phyloP scores from a whole-genome alignment of 2,113 vertebrate genomes.

The Euleptes europaea region DNA sequence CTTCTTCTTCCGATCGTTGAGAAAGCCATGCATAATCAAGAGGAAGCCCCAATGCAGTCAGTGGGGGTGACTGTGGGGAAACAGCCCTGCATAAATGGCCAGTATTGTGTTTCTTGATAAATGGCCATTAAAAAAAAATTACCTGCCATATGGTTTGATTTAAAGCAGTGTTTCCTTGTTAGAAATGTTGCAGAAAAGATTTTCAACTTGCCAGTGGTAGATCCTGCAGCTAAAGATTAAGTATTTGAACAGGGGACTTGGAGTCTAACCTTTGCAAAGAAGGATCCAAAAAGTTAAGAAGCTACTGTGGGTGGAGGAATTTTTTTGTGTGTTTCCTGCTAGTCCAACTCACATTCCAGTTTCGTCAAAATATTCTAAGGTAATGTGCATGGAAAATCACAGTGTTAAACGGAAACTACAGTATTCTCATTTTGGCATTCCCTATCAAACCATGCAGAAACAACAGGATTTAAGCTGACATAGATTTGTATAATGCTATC shows the following conservation, averaged over 20 bases:
- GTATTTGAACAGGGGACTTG: not conserved
- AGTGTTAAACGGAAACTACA: not conserved
- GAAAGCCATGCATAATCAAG: too few relatives aligned
- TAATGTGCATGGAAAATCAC: not conserved
- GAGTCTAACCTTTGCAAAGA: not conserved
- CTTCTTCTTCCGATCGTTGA: too few relatives aligned
- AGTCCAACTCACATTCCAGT: not conserved
- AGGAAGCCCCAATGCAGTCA: too few relatives aligned
- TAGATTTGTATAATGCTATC: too few relatives aligned
- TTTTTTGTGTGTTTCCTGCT: not conserved
- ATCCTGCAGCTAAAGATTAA: not conserved
- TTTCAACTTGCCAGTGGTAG: not conserved
- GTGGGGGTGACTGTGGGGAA: too few relatives aligned
- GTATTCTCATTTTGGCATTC: too few relatives aligned
- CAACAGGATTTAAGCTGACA: not conserved
- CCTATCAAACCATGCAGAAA: not conserved
- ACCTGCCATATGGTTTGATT: not conserved
- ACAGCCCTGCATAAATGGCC: too few relatives aligned
- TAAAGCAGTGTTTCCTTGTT: slow-evolving; percentile 14
- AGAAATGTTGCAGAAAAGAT: not conserved
- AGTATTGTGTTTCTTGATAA: slow-evolving; percentile 4
- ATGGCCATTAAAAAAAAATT: not conserved
- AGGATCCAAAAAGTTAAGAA: not conserved
- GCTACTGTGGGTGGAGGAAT: not conserved
- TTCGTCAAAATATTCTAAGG: not conserved